phyloP scores from a whole-genome alignment of 2,797 vertebrate species.

The Coregonus sp. region DNA sequence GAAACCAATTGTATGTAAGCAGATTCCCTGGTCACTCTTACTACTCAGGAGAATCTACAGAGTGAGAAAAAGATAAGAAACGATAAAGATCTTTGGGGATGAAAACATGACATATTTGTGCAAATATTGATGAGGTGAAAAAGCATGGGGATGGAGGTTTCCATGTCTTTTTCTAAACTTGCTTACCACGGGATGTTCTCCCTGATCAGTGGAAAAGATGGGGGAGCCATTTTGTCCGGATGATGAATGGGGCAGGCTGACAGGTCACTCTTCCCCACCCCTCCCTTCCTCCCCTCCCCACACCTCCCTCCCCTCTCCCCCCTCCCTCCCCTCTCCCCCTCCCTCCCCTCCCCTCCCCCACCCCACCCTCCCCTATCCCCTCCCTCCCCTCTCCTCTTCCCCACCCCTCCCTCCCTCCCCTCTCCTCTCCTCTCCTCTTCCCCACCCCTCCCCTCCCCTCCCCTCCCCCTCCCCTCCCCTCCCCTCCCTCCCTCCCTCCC shows the following conservation, averaged over 20 bases:
- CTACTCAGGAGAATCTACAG: not conserved
- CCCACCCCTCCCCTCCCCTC: too few species aligned
- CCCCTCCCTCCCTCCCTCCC: too few species aligned
- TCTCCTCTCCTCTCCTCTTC: too few species aligned
- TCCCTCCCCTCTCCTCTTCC: too few species aligned
- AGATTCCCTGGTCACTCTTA: conserved; percentile 15
- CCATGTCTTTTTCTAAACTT: conserved; percentile 72
- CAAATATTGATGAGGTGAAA: conserved; percentile 76
- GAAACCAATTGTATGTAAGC: conserved; percentile 37
- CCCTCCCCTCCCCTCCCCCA: too few species aligned
- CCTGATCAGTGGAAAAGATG: conserved; percentile 78
- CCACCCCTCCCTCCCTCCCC: too few species aligned
- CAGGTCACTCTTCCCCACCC: conserved; percentile 85
- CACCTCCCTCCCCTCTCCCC: conserved; percentile 12
- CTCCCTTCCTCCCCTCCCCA: conserved; percentile 5
- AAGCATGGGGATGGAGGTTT: conserved; percentile 19
- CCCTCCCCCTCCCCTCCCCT: too few species aligned
- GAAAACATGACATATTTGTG: conserved; percentile 28
- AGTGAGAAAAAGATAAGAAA: conserved; percentile 30
- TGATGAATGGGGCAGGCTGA: conserved; percentile 88
- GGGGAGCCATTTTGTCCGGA: conserved; percentile 85
- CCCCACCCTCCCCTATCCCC: too few species aligned
- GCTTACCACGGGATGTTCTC: conserved; percentile 83
- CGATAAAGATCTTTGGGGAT: too few species aligned
- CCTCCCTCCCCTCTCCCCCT: not conserved